phyloP scores from a whole-genome alignment of 1,140 invertebrate genomes.

The Eumeta japonica region DNA sequence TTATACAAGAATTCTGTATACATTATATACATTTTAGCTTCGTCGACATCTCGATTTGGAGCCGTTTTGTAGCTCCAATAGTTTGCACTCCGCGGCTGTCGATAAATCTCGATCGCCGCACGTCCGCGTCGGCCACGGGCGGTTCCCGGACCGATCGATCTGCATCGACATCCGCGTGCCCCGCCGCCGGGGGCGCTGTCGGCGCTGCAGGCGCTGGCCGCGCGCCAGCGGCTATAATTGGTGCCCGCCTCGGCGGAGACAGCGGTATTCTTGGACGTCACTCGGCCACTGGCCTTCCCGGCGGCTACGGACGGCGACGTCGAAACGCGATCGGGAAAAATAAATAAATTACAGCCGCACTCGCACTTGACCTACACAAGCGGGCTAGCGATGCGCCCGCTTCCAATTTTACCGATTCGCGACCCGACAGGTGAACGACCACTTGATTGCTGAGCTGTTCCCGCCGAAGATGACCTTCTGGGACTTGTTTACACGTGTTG shows the following conservation, averaged over 20 bases:
- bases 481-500: too few species aligned
- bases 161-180: conserved; percentile 5
- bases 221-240: conserved; percentile 52
- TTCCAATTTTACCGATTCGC: conserved; percentile 16
- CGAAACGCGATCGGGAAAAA: conserved; percentile 30
- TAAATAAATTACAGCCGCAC: conserved; percentile 22
- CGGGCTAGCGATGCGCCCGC: conserved; percentile 20
- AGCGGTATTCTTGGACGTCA: conserved; percentile 48
- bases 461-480: too few species aligned
- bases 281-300: conserved; percentile 52
- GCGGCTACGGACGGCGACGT: too few species aligned
- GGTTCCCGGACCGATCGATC: conserved; percentile 18
- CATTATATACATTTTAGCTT: too few species aligned
- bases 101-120: conserved; percentile 41
- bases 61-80: too few species aligned
- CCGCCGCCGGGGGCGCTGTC: conserved; percentile 1
- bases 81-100: too few species aligned
- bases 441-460: too few species aligned
- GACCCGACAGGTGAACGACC: conserved; percentile 19
- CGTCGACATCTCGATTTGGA: too few species aligned
- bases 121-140: conserved; percentile 36
- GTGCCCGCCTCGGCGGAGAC: conserved; percentile 43
- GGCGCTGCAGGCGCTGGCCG: too few species aligned
- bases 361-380: conserved; percentile 49
- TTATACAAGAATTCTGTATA: too few species aligned